Conservation (phyloP, 1,140 invertebrate species). For the Procambarus virginalis region DNA sequence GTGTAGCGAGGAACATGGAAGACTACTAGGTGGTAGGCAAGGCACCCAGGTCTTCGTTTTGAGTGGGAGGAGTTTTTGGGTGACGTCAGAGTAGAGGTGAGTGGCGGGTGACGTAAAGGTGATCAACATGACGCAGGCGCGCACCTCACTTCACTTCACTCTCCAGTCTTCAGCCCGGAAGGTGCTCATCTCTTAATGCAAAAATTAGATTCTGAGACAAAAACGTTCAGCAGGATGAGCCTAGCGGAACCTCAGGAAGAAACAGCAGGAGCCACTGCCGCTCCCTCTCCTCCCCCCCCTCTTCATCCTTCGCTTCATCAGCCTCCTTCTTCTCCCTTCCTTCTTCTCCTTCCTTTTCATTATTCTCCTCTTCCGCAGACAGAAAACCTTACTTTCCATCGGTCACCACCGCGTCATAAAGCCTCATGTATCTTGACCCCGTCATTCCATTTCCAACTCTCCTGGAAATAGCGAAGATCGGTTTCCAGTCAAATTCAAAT, state of each 20-base stretch:
- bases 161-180: too few relatives aligned
- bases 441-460: too few relatives aligned
- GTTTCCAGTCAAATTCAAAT: too few relatives aligned
- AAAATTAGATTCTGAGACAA: neutral
- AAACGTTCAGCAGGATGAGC: too few relatives aligned
- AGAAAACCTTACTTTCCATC: neutral
- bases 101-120: conserved; percentile 7
- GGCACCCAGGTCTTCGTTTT: neutral
- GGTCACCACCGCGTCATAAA: neutral
- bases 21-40: too few relatives aligned
- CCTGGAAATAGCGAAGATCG: too few relatives aligned
- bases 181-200: neutral
- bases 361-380: neutral
- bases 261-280: neutral
- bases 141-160: too few relatives aligned
- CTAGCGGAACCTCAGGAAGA: neutral
- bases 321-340: neutral
- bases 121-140: neutral
- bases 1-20: too few relatives aligned
- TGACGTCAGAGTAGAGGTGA: neutral
- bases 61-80: neutral
- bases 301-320: too few relatives aligned
- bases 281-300: neutral
- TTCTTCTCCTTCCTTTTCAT: neutral
- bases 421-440: too few relatives aligned